Evolutionary conservation across 2,888 invertebrate species (phyloP).

Genomic region (Leptinotarsa peninsularis): DNA sequence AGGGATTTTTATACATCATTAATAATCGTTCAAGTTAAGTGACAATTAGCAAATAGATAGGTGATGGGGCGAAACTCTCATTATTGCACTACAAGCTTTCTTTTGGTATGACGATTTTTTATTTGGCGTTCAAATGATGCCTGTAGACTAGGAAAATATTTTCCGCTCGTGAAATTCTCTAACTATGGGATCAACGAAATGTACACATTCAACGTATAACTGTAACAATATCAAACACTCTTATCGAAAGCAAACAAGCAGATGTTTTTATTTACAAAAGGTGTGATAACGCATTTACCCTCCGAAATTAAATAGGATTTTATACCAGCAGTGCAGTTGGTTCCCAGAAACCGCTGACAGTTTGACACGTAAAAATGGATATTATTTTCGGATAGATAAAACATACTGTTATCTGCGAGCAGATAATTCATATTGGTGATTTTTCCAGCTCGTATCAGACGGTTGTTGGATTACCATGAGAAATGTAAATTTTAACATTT

Average conservation of each 20-base stretch:
- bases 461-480: slow-evolving; percentile 22
- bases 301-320: slow-evolving; percentile 43
- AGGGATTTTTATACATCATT: too few relatives aligned
- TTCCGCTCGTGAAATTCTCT: slow-evolving; percentile 14
- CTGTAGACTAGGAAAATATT: slow-evolving; percentile 14
- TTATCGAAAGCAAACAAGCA: slow-evolving; percentile 58
- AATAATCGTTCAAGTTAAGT: too few relatives aligned
- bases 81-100: not conserved
- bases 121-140: not conserved
- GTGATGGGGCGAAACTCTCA: too few relatives aligned
- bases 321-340: slow-evolving; percentile 24
- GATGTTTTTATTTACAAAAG: slow-evolving; percentile 56
- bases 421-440: slow-evolving; percentile 27
- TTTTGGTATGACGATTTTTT: not conserved
- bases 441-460: slow-evolving; percentile 17
- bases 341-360: slow-evolving; percentile 17
- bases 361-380: slow-evolving; percentile 4
- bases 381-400: slow-evolving; percentile 24
- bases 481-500: slow-evolving; percentile 25
- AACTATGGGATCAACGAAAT: slow-evolving; percentile 36
- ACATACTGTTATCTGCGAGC: slow-evolving; percentile 22
- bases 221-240: slow-evolving; percentile 55
- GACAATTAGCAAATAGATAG: too few relatives aligned
- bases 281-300: slow-evolving; percentile 41
- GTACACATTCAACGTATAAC: slow-evolving; percentile 48